A percentile compares a stretch with the other conserved stretches of the same genome.
These are phyloP conservation scores for Momotus momota DNA, from an alignment of 2,797 vertebrate genomes.

Conservation along the genomic window DNA sequence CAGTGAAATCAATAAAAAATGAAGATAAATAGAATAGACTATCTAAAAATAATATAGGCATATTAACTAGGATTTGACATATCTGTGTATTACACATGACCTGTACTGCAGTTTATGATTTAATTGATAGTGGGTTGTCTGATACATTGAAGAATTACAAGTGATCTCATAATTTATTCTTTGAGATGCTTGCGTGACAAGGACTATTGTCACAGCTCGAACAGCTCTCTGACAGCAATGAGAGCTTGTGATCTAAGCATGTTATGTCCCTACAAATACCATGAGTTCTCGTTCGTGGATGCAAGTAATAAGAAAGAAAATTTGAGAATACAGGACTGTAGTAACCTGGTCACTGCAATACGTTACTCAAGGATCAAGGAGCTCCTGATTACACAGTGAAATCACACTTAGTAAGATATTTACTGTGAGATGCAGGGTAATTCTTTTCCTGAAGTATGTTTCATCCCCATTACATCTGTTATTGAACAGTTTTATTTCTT, in stretches of 20 bases:
- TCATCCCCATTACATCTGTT: neutral
- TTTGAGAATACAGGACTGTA: neutral
- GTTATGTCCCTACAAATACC: neutral
- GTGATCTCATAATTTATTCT: neutral
- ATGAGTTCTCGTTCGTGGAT: neutral
- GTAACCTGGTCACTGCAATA: neutral
- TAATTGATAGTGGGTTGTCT: neutral
- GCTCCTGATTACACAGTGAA: neutral
- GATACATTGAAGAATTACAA: neutral
- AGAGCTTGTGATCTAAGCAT: neutral
- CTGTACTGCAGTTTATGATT: neutral
- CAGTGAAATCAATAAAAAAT: neutral
- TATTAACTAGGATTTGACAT: neutral
- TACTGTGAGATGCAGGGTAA: neutral
- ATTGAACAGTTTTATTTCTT: neutral
- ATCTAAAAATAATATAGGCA: neutral
- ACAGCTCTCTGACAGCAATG: neutral
- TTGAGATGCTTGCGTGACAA: neutral
- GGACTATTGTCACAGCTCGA: neutral
- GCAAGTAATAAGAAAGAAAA: neutral
- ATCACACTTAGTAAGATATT: neutral
- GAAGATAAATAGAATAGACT: neutral
- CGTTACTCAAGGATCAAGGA: neutral
- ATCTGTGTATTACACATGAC: neutral
- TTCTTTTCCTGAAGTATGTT: neutral